Base-by-base conservation (phyloP, 2,797 vertebrate species). In the Parambassis ranga region DNA sequence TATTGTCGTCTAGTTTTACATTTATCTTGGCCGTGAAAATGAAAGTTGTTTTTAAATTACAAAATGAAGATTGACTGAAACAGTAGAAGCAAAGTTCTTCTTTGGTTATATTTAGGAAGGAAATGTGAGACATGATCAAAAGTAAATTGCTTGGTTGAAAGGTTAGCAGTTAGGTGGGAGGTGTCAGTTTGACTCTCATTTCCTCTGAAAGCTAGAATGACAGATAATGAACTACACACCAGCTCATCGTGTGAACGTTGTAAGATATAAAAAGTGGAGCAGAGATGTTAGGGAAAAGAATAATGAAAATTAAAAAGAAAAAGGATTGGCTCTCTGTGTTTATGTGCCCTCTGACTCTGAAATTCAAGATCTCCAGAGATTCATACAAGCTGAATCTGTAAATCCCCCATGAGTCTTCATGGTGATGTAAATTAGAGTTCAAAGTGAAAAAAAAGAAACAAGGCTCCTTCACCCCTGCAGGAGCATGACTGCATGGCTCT, bases 361-460 rank as follows among this genome's bases (percentile, higher is more conserved):
- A 73, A 69, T 51, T 65, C 27, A 47, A 61, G 68, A 71, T 83
- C 79, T 82, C 50, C 20, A 28, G 84, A 75, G 85, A 86, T 74
- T 77, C 69, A 65, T 76, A 81, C 75, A 62, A 66, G 9, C 19
- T 63, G 72, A 86, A 65, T 71, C 66, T 82, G 78, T 90, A 91
- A 91, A 91, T 92, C 85, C 77, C 86, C 77, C 75, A 65, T 65
- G 80, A 85, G 89, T 90, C 86, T 76, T 79, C 81, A 57, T 60
- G 19, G 63, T 52, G 33, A 83, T 82, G 86, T 77, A 80, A 78
- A 77, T 90, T 82, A 86, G 80, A 89, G 90, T 91, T 91, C 90
- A 90, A 83, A 79, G 71, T 77, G 32, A 43, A 61, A 58, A 81
- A n/a, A 59, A 57, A 73, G 32, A 30, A 77, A 74, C 32, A 41